phyloP scores from a whole-genome alignment of 2,113 vertebrate species.

The Bambusicola thoracicus region DNA sequence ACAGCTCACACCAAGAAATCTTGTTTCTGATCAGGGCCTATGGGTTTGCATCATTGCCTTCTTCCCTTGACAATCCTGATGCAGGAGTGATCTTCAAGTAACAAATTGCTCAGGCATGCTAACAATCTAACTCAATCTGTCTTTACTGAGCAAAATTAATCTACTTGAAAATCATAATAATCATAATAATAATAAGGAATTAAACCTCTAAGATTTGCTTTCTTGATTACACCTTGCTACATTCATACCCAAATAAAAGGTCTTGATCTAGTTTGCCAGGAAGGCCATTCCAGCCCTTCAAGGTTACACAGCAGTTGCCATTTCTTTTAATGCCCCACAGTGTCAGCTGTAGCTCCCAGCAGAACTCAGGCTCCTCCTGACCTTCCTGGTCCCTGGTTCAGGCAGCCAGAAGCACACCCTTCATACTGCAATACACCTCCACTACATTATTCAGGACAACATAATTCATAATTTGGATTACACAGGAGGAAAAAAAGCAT shows the following conservation, averaged over 20 bases:
- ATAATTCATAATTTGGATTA: neutral
- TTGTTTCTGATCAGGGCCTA: neutral
- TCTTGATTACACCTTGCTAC: neutral
- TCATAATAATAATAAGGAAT: neutral
- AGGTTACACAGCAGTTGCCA: neutral
- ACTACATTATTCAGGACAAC: neutral
- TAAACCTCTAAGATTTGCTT: neutral
- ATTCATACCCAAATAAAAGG: neutral
- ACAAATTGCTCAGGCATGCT: neutral
- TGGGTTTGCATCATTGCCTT: neutral
- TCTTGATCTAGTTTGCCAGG: neutral
- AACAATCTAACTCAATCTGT: neutral
- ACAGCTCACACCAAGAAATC: neutral
- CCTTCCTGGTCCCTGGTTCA: neutral
- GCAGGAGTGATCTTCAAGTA: neutral
- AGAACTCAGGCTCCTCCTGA: neutral
- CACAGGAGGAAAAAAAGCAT: fast-evolving
- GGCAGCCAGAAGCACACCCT: neutral
- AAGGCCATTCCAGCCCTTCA: neutral
- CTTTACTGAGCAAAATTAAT: neutral
- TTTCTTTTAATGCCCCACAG: neutral
- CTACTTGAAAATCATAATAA: neutral
- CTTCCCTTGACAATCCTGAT: neutral
- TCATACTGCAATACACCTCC: neutral
- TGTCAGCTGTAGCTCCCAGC: neutral